These are phyloP conservation scores for Pollenia angustigena DNA, from an alignment of 2,888 invertebrate species.

Conservation along the genomic window DNA sequence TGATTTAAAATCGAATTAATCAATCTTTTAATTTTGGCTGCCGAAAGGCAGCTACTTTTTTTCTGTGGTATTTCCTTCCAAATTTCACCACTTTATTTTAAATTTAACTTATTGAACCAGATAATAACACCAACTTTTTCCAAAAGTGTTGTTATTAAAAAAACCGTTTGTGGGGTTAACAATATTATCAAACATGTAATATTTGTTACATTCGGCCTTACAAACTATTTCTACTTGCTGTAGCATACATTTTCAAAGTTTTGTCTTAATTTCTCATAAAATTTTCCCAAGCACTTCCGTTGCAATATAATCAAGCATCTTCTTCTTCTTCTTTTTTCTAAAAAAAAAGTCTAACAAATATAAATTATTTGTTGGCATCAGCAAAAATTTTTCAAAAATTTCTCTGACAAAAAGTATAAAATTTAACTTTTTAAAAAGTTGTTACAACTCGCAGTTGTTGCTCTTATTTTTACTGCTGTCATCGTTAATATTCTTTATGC, in stretches of 20 bases:
- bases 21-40: too few relatives aligned
- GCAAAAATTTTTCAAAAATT: background rate
- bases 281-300: slow-evolving; percentile 16
- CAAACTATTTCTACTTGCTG: too few relatives aligned
- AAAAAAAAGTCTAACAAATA: slow-evolving; percentile 8
- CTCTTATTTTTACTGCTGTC: background rate
- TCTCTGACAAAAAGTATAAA: background rate
- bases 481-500: slow-evolving; percentile 1
- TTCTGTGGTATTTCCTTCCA: too few relatives aligned
- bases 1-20: too few relatives aligned
- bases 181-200: too few relatives aligned
- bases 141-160: too few relatives aligned
- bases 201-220: too few relatives aligned
- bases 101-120: too few relatives aligned
- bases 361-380: slow-evolving; percentile 10
- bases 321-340: background rate
- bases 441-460: background rate
- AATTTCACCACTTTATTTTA: too few relatives aligned
- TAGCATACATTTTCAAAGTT: background rate
- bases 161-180: too few relatives aligned
- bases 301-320: background rate
- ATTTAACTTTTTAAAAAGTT: slow-evolving; percentile 19
- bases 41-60: too few relatives aligned
- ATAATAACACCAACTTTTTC: too few relatives aligned
- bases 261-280: slow-evolving; percentile 6